Conservation (phyloP, 2,113 vertebrate genomes). For the Xiphorhynchus elegans region DNA sequence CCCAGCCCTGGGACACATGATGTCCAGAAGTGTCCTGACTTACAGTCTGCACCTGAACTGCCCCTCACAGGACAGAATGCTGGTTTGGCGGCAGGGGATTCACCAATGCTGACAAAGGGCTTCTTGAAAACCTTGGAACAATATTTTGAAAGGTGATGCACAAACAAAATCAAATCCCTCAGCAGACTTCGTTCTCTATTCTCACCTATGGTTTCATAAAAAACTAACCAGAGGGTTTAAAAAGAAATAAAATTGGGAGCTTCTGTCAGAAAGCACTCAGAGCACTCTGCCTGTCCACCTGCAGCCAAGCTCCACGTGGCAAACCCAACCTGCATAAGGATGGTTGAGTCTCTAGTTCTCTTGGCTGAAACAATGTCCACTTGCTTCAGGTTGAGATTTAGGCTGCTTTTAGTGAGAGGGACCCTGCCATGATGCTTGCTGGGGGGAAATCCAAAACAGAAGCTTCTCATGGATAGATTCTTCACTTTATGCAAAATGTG, state of each 20-base stretch:
- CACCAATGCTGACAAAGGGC: background rate
- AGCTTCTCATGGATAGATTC: constrained; percentile 21
- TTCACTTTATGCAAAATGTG: constrained; percentile 61
- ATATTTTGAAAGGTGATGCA: background rate
- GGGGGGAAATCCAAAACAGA: constrained; percentile 34
- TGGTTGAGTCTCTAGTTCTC: background rate
- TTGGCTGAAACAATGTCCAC: background rate
- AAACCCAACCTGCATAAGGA: fast-evolving
- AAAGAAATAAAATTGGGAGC: background rate
- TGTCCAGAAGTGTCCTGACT: background rate
- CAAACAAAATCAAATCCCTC: background rate
- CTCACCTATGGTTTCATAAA: background rate
- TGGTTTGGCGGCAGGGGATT: background rate
- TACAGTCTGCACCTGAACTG: background rate
- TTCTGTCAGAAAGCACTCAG: background rate
- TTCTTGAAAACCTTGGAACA: background rate
- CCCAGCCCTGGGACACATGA: background rate
- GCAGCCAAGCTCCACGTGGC: background rate
- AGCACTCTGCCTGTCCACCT: background rate
- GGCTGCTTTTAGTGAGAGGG: background rate
- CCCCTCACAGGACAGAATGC: background rate
- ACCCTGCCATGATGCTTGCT: background rate
- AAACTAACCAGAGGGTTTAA: background rate
- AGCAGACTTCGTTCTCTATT: background rate
- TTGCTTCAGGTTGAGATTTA: background rate